These are phyloP conservation scores for Manis javanica DNA, from an alignment of 2,797 vertebrate genomes.

Conservation along the genomic window DNA sequence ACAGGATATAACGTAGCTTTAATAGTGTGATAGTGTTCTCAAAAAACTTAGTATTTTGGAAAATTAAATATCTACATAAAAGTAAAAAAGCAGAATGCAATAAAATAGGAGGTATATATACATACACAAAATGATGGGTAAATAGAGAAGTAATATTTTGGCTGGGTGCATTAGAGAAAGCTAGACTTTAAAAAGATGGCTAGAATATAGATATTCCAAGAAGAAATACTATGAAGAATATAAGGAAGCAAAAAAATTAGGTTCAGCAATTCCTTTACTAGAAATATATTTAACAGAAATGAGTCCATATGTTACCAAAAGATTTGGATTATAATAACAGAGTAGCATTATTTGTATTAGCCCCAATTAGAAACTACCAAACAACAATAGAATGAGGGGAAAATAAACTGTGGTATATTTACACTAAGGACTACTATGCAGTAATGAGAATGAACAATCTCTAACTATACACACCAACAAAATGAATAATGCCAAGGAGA, in stretches of 20 bases:
- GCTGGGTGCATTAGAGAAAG: neutral
- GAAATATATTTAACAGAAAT: neutral
- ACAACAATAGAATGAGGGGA: neutral
- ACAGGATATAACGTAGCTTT: neutral
- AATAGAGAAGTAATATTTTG: neutral
- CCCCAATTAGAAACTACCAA: neutral
- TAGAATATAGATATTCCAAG: neutral
- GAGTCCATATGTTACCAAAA: neutral
- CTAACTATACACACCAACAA: neutral
- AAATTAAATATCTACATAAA: neutral
- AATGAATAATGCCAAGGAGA: neutral
- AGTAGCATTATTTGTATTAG: neutral
- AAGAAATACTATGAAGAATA: neutral
- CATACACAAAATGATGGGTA: neutral
- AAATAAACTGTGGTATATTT: neutral
- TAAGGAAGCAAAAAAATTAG: neutral
- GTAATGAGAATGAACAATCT: neutral
- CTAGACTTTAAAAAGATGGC: neutral
- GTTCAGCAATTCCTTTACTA: neutral
- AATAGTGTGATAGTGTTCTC: neutral
- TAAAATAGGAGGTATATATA: neutral
- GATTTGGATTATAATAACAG: neutral
- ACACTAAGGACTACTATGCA: neutral
- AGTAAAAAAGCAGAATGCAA: neutral
- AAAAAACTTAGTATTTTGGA: neutral